Percentiles rank a stretch among this genome's conserved stretches.
phyloP scores from a whole-genome alignment of 2,113 vertebrate genomes.

The Alethe diademata region DNA sequence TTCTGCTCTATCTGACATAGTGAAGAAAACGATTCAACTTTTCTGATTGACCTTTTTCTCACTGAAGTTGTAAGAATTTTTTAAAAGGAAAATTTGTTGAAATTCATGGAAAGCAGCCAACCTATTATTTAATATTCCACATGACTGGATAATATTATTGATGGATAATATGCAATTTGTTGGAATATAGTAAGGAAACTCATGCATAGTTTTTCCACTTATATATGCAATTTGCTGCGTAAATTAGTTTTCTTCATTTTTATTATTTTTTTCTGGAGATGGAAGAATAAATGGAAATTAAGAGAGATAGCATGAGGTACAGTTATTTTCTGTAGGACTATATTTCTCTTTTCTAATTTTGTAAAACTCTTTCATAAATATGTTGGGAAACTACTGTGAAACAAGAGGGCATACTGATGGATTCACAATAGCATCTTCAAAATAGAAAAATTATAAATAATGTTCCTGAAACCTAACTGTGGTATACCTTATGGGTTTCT shows the following conservation, averaged over 20 bases:
- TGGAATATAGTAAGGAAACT: neutral
- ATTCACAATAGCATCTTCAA: slow-evolving; percentile 9
- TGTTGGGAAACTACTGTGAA: neutral
- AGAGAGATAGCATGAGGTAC: neutral
- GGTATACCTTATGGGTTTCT: neutral
- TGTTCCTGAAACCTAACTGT: neutral
- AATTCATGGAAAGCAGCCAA: slow-evolving; percentile 39
- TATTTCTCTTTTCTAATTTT: slow-evolving; percentile 21
- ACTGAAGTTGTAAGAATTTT: slow-evolving; percentile 3
- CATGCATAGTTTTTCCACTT: slow-evolving; percentile 8
- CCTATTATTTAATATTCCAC: slow-evolving; percentile 42
- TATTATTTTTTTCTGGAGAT: neutral
- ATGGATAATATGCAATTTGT: slow-evolving; percentile 32
- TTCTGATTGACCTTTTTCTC: slow-evolving; percentile 18
- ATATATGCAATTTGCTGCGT: neutral
- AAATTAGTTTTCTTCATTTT: slow-evolving; percentile 11
- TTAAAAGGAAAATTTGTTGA: neutral
- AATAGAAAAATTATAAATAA: slow-evolving; percentile 14
- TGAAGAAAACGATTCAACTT: neutral
- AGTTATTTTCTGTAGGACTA: neutral
- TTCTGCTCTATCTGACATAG: neutral
- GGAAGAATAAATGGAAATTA: neutral
- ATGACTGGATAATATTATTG: slow-evolving; percentile 26
- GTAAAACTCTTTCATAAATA: slow-evolving; percentile 4
- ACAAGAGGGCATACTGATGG: neutral